Percentiles rank a stretch among this genome's conserved stretches.
These are phyloP conservation scores for Pyrocoelia pectoralis DNA, from an alignment of 2,888 invertebrate species.

Conservation along the genomic window DNA sequence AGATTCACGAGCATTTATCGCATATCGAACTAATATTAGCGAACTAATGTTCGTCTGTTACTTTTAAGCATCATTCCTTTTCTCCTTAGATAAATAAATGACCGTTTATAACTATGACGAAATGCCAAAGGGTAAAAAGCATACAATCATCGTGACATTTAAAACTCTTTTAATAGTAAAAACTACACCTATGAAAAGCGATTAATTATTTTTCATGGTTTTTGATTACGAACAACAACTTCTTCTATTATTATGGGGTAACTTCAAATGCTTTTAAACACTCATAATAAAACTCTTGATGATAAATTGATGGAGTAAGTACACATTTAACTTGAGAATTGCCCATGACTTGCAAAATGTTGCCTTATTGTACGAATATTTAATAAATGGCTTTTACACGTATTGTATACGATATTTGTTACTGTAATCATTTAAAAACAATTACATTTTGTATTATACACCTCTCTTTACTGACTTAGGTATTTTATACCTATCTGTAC, in stretches of 20 bases:
- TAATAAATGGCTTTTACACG: neutral
- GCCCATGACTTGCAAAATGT: conserved; percentile 16
- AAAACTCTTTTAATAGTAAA: conserved; percentile 47
- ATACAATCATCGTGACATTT: conserved; percentile 44
- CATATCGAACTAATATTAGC: too few species aligned
- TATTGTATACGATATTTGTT: too few species aligned
- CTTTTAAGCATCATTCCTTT: too few species aligned
- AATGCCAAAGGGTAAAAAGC: conserved; percentile 36
- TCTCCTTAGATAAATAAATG: too few species aligned
- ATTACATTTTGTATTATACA: too few species aligned
- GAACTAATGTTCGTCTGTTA: too few species aligned
- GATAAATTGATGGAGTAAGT: conserved; percentile 39
- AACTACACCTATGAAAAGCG: conserved; percentile 56
- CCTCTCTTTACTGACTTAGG: too few species aligned
- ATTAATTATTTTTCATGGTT: conserved; percentile 62
- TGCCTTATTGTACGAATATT: neutral
- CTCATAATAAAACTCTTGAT: conserved; percentile 38
- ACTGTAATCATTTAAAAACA: too few species aligned
- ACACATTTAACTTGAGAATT: conserved; percentile 31
- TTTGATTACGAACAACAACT: conserved; percentile 51
- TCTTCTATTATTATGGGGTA: conserved; percentile 35
- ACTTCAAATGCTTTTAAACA: conserved; percentile 34
- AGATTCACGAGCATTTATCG: too few species aligned
- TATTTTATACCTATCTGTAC: too few species aligned
- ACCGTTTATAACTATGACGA: neutral